Evolutionary conservation across 2,113 vertebrate genomes (phyloP).

Genomic region (Scartelaos histophorus): DNA sequence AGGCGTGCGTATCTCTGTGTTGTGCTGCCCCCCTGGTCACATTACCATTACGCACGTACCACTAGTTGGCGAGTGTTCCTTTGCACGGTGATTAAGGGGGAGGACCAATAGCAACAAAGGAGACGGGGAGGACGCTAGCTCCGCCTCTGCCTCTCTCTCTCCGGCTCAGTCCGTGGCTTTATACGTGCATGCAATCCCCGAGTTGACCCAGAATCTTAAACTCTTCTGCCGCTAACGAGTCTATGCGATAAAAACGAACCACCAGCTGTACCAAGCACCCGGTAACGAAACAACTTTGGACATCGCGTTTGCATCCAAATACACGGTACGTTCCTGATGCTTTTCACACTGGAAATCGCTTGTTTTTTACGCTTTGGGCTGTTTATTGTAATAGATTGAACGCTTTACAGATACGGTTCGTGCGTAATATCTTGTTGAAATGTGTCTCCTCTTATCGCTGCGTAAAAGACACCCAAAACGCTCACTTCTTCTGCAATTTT

Average conservation of each 20-base stretch:
- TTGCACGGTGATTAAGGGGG: conserved; percentile 73
- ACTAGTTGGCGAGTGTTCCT: conserved; percentile 57
- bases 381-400: background rate
- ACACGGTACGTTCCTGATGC: conserved; percentile 60
- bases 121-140: conserved; percentile 65
- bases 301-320: conserved; percentile 25
- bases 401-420: background rate
- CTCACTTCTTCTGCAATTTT: background rate
- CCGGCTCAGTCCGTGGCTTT: conserved; percentile 45
- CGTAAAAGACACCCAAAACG: background rate
- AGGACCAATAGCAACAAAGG: conserved; percentile 78
- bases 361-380: conserved; percentile 1
- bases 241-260: conserved; percentile 63
- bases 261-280: conserved; percentile 55
- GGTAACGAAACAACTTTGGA: conserved; percentile 56
- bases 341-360: conserved; percentile 1
- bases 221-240: conserved; percentile 64
- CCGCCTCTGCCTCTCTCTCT: conserved; percentile 54
- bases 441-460: background rate
- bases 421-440: background rate
- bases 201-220: conserved; percentile 80
- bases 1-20: background rate
- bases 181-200: conserved; percentile 75
- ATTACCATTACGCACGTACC: conserved; percentile 21
- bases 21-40: conserved; percentile 8